Percentiles rank a stretch among this genome's conserved stretches.
Conservation (phyloP, 2,113 vertebrate genomes). For the Coptodon bakossiorum region DNA sequence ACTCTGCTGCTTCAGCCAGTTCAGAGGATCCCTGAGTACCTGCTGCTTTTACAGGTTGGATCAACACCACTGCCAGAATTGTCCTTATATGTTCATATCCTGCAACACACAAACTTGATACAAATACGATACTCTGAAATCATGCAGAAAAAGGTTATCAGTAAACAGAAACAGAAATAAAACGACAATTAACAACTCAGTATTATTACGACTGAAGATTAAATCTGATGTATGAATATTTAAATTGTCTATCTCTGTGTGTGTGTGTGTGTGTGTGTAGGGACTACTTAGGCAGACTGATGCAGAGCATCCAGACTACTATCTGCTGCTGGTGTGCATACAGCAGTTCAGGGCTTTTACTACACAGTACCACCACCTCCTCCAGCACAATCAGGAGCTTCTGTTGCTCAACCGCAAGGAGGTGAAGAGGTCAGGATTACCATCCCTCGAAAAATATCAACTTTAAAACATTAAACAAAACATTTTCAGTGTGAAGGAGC, state of each 20-base stretch:
- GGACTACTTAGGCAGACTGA: slow-evolving; percentile 88
- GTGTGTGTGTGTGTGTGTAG: slow-evolving; percentile 50
- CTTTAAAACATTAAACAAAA: background rate
- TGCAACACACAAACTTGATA: background rate
- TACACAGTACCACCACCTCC: slow-evolving; percentile 85
- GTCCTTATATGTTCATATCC: background rate
- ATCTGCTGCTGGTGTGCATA: slow-evolving; percentile 88
- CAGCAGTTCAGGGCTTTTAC: slow-evolving; percentile 90
- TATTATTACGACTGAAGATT: fast-evolving
- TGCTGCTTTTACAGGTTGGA: slow-evolving; percentile 86
- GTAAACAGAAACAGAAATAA: background rate
- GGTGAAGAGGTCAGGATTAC: slow-evolving; percentile 79
- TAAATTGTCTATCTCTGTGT: background rate
- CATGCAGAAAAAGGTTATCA: background rate
- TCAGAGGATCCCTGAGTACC: slow-evolving; percentile 91
- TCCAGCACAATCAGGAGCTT: slow-evolving; percentile 92
- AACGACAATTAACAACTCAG: background rate
- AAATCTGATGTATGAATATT: background rate
- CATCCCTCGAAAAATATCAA: too few relatives aligned
- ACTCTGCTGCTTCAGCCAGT: slow-evolving; percentile 91
- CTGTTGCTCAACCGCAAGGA: slow-evolving; percentile 89
- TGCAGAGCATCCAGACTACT: slow-evolving; percentile 94
- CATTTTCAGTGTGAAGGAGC: background rate
- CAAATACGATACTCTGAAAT: background rate
- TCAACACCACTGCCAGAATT: background rate